Evolutionary conservation across 2,888 invertebrate genomes (phyloP).

Genomic region (Notocelia uddmanniana): DNA sequence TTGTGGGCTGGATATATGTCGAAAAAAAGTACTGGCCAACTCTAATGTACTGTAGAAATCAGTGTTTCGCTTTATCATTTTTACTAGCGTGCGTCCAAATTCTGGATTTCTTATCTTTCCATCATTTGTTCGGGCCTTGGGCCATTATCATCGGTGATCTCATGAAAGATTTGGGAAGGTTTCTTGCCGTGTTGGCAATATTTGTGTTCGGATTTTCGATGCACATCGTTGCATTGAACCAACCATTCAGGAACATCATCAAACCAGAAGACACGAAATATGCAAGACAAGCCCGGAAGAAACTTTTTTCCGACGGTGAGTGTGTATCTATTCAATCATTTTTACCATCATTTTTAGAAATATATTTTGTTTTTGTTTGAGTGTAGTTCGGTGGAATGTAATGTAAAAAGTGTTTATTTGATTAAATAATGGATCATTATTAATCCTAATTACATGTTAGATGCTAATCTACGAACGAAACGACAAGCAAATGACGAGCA

Average conservation of each 20-base stretch:
- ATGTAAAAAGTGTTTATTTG: neutral
- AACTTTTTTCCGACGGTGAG: conserved; percentile 91
- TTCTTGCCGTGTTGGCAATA: conserved; percentile 98
- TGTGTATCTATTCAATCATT: conserved; percentile 55
- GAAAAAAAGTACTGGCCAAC: conserved; percentile 92
- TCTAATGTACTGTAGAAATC: conserved; percentile 97
- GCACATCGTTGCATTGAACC: conserved; percentile 98
- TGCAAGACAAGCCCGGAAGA: conserved; percentile 83
- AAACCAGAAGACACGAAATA: conserved; percentile 87
- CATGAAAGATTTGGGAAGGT: conserved; percentile 97
- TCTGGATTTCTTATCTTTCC: conserved; percentile 98
- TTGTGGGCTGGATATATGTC: conserved; percentile 91
- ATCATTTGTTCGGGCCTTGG: conserved; percentile 99
- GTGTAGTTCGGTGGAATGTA: conserved; percentile 24
- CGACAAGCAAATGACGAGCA: conserved; percentile 74
- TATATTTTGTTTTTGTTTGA: conserved; percentile 13
- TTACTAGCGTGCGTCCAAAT: conserved; percentile 99
- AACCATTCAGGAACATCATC: conserved; percentile 92
- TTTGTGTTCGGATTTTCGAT: conserved; percentile 99
- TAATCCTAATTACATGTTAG: conserved; percentile 58
- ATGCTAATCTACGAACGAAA: conserved; percentile 76
- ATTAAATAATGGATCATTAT: conserved; percentile 22
- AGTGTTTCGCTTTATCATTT: conserved; percentile 97
- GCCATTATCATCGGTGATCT: conserved; percentile 99
- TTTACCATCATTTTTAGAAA: conserved; percentile 21